Evolutionary conservation across 2,797 vertebrate species (phyloP), one percentile per base, ranked within the genome.

Genomic region (Acipenser ruthenus): DNA sequence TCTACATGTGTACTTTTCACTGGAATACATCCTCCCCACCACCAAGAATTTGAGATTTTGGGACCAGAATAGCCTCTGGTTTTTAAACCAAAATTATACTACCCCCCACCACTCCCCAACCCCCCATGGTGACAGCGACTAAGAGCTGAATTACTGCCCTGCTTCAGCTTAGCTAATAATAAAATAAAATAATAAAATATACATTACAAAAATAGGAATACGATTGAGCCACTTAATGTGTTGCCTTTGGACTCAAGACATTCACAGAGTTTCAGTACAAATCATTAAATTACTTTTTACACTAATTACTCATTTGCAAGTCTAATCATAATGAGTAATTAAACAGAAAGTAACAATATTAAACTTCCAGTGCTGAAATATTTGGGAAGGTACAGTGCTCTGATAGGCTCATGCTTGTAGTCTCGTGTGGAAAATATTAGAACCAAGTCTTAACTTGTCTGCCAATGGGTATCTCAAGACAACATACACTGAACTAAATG

Each of bases 371-470:
- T 70, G 74, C 69, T 72, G 60, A 75, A 73, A 68, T 74, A 83
- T 37, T 4, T 37, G 23, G 23, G 4, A 37, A 37, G 23, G 23
- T 37, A 37, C 23, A 74, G 76, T 79, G 78, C 82, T 75, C 71
- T 37, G 68, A 79, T 73, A 75, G 48, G 15, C 79, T 79, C 76
- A 68, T 70, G 74, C 73, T 75, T 74, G 50, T 6, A 49, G 76
- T 71, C 77, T 69, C 82, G 87, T 78, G 70, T 82, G 83, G 77
- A 75, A 79, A 66, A 72, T 65, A 83, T 83, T 83, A 83, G 70
- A 51, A 1, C 59, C 64, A 56, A 71, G 50, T 68, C 72, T 70
- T 68, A 74, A 60, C 53, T 15, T 69, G 69, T 67, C 77, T 83
- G 81, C 72, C 75, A 71, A 47, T 18, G 70, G 62, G 72, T 75